Evolutionary conservation across 2,888 invertebrate species (phyloP), one percentile per base, ranked within the genome.

Genomic region (Limenitis arthemis): DNA sequence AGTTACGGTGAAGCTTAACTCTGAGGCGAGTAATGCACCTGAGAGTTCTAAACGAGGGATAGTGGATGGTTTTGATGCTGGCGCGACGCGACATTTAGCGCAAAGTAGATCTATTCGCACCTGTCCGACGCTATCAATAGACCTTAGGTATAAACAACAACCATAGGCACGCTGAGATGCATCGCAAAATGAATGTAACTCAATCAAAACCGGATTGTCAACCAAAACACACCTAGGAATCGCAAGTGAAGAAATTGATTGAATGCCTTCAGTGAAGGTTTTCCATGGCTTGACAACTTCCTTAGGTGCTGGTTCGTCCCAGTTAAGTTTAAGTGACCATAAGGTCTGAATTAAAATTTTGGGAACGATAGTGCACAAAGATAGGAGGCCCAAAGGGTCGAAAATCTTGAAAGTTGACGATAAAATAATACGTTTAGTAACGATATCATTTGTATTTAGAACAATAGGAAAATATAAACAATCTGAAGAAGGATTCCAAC

Each of bases 401-500:
- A 20, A 47, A 5, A 20, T 29, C 44, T 66, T 63, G 0, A 39
- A 31, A 6, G 40, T 29, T 11, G 42, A 39, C 28, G 12, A 28
- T 39, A 39, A 20, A 20, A 20, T 20, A 20, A 20, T 39, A 12
- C 39, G 39, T 28, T 39, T 39, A 12, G 20, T 20, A 6, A 7
- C 39, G 12, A 20, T 4, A 3, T 39, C 12, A 39, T 39, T 12
- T 12, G 8, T 12, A 12, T 39, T 39, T 20, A 8, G 7, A 39
- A 28, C 20, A 39, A 11, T 39, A 39, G 39, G 12, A 20, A 20
- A 11, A 20, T 20, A 20, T 20, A 20, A 20, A 20, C 20, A 20
- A 20, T 20, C 20, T 20, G 20, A 20, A 20, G 20, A 20, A 20
- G 62, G 59, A 34, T 43, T 44, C 64, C 65, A 65, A 6, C 56